phyloP scores from a whole-genome alignment of 2,888 invertebrate species.

The Hyposoter dolosus region DNA sequence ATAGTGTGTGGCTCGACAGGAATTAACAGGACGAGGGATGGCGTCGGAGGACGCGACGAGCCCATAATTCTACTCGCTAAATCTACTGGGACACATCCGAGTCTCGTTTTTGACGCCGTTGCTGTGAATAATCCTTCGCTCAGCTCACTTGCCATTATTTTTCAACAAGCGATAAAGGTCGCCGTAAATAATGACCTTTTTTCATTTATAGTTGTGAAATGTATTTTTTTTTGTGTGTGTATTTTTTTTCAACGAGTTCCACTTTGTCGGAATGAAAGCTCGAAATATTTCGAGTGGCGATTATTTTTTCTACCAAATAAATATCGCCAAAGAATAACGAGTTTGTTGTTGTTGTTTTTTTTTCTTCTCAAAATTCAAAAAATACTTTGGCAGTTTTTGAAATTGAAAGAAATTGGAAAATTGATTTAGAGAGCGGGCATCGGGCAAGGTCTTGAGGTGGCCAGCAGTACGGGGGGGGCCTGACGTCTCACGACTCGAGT shows the following conservation, averaged over 20 bases:
- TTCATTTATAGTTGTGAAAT: conserved; percentile 3
- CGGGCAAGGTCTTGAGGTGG: conserved; percentile 83
- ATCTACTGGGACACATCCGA: conserved; percentile 63
- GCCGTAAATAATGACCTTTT: conserved; percentile 47
- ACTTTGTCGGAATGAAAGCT: conserved; percentile 28
- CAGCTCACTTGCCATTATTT: conserved; percentile 51
- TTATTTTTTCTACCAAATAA: conserved; percentile 20
- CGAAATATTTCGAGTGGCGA: conserved; percentile 63
- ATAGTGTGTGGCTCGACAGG: not conserved
- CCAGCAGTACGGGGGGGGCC: conserved; percentile 84
- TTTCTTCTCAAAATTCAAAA: conserved; percentile 22
- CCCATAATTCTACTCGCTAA: conserved; percentile 56
- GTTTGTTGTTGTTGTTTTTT: not conserved
- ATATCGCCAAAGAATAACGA: conserved; percentile 10
- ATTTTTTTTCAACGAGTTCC: conserved; percentile 8
- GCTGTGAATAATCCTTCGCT: conserved; percentile 63
- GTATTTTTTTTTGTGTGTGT: not conserved
- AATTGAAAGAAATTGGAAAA: conserved; percentile 15
- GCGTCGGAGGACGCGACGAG: conserved; percentile 30
- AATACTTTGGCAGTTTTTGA: conserved; percentile 1
- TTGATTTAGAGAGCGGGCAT: conserved; percentile 76
- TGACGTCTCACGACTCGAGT: conserved; percentile 82
- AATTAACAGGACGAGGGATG: conserved; percentile 19
- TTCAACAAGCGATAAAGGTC: conserved; percentile 51
- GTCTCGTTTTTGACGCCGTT: conserved; percentile 61